phyloP scores from a whole-genome alignment of 2,888 invertebrate species.

The Microctonus brassicae region DNA sequence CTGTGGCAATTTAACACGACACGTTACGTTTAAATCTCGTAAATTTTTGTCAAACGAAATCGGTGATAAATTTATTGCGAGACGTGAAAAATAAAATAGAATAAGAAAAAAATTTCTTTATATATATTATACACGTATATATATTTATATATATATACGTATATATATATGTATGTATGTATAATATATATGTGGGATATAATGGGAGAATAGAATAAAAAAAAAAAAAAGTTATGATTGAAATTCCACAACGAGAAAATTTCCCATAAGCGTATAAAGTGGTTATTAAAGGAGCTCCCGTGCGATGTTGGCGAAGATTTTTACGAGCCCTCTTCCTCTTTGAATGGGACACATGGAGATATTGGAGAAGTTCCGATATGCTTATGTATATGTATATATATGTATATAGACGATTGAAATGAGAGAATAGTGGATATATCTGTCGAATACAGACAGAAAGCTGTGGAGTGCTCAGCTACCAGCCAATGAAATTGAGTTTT shows the following conservation, averaged over 20 bases:
- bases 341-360: background rate
- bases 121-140: too few species aligned
- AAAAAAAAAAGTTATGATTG: background rate
- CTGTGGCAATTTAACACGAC: background rate
- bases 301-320: background rate
- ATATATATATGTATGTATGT: too few species aligned
- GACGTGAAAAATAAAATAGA: background rate
- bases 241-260: background rate
- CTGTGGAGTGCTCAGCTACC: background rate
- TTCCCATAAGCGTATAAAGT: background rate
- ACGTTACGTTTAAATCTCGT: background rate
- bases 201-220: background rate
- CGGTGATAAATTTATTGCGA: background rate
- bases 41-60: background rate
- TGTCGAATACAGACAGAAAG: background rate
- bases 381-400: too few species aligned
- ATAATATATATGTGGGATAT: background rate
- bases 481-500: constrained; percentile 16
- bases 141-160: too few species aligned
- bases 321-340: constrained; percentile 2
- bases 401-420: background rate
- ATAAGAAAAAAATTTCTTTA: background rate
- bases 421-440: constrained; percentile 1
- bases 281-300: background rate
- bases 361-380: constrained; percentile 8